phyloP scores from a whole-genome alignment of 2,888 invertebrate genomes.

The Diplolepis rosae region DNA sequence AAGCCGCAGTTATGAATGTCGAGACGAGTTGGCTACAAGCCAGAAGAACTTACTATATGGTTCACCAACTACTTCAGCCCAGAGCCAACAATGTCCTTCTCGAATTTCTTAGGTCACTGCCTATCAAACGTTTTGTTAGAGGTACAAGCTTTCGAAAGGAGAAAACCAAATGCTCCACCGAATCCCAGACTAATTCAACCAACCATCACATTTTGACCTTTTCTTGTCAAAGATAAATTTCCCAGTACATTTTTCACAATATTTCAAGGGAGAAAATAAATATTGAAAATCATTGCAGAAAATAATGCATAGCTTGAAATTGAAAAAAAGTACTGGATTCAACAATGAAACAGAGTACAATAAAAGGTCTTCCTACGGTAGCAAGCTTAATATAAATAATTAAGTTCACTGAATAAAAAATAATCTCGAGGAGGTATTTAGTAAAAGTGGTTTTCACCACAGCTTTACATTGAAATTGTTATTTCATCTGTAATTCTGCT shows the following conservation, averaged over 20 bases:
- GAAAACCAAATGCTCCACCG: background rate
- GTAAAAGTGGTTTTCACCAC: background rate
- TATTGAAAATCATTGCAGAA: no score
- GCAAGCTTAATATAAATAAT: background rate
- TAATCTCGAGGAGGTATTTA: background rate
- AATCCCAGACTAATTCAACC: background rate
- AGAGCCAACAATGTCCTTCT: slow-evolving; percentile 16
- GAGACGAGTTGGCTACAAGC: slow-evolving; percentile 62
- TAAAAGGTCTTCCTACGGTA: background rate
- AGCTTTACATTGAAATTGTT: background rate
- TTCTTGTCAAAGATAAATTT: background rate
- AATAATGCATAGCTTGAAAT: background rate
- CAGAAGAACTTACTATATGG: slow-evolving; percentile 47
- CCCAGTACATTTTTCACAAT: background rate
- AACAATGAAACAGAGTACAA: background rate
- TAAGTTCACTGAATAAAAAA: background rate
- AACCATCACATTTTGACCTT: background rate
- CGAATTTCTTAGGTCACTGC: slow-evolving; percentile 16
- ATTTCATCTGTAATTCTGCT: background rate
- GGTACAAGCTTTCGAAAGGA: background rate
- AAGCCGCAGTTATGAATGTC: slow-evolving; percentile 66
- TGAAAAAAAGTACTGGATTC: background rate
- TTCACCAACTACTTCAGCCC: background rate
- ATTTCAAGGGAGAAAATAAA: background rate
- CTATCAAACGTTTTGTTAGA: slow-evolving; percentile 9